Evolutionary conservation across 2,113 vertebrate species (phyloP), one percentile per base, ranked within the genome.

Genomic region (Podarcis muralis): DNA sequence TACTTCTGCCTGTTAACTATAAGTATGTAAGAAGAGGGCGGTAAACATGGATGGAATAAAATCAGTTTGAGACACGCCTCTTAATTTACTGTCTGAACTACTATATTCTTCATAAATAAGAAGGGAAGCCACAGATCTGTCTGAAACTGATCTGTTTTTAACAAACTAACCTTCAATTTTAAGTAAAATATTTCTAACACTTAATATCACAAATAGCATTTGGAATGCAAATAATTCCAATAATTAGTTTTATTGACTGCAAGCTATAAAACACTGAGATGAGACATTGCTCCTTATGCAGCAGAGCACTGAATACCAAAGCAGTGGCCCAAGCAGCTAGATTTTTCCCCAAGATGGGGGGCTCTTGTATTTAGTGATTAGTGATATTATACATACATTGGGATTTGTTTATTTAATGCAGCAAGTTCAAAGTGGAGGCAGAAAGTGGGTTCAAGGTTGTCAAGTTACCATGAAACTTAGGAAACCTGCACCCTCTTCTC

Each of bases 191-290:
- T 65, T 85, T 62, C 74, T 32, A 32, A 72, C 8, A 22, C 53
- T 80, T 80, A 71, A 27, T 85, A 80, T 40, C 27, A 40, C 48
- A 84, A 27, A 80, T 48, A 80, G 69, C 62, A 43, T 13, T 77
- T 72, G 32, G 48, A 85, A 80, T 85, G 75, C 48, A 80, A 89
- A 65, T 78, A 84, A 77, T 35, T 32, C n/a, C 62, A 83, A 12
- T 88, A 76, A 84, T 88, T 37, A 43, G 37, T 37, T 83, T 88
- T 43, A 57, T 78, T 87, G 30, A 53, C 69, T 53, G 66, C 22
- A 57, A 80, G 25, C 69, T 37, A 62, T 62, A 72, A 87, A 87
- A n/a, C 76, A 77, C 43, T 18, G 40, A 40, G 74, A 84, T 18
- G 40, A 40, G 74, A 84, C 40, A 78, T 84, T 53, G n/a, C n/a